Evolutionary conservation across 1,140 invertebrate species (phyloP), one percentile per base, ranked within the genome.

Genomic region (Euwallacea fornicatus): DNA sequence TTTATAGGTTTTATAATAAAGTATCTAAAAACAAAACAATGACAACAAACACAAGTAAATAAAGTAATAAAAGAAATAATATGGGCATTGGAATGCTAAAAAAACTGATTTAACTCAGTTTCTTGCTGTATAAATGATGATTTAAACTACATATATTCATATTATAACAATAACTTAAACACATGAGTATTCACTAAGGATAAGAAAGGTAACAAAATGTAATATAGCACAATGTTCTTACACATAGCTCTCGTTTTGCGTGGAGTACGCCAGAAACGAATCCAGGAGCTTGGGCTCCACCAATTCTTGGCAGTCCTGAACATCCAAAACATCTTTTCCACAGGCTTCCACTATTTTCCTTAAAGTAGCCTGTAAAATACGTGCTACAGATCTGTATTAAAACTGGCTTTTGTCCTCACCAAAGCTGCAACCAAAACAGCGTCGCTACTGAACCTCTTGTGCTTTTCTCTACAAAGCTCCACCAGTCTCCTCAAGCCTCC

Each of bases 401-500:
- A 13, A 2, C 46, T 13, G 13, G 0, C 13, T 67, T 67, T 56
- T n/a, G 47, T 43, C 87, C 87, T 83, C 86, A 93, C 86, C 86
- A 93, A 83, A 84, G 91, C 85, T 78, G 88, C 87, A 74, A 92
- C 84, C 68, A 93, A 81, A 70, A 90, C 87, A 80, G 87, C 90
- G 87, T 92, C 88, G 86, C 88, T 86, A 84, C 88, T 83, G 85
- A 88, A 88, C 83, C 87, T 83, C 84, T 87, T 87, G 69, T 83
- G 80, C 73, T 89, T 87, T 76, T 91, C 86, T 78, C 88, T 84
- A 78, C 90, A 93, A 42, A 93, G 79, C 68, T 86, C 82, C 64
- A 93, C 86, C 74, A 97, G 85, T 79, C 90, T 88, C 56, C 88
- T 86, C 53, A 93, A 87, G 13, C 93, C 93, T 66, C 92, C 89